Evolutionary conservation across 2,888 invertebrate species (phyloP), one percentile per base, ranked within the genome.

Genomic region (Deroplatys truncata): DNA sequence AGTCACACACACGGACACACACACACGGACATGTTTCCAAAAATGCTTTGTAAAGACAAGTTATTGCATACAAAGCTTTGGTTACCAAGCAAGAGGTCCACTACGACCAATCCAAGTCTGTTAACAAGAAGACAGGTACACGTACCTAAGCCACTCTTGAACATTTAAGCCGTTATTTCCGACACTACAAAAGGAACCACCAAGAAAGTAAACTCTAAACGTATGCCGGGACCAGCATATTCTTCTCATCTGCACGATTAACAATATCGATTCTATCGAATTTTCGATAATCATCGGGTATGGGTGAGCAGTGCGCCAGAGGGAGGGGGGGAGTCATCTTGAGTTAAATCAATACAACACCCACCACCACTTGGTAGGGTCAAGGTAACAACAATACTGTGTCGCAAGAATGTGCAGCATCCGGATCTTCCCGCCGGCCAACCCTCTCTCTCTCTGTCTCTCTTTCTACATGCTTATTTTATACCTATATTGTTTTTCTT

Each of bases 241-340:
- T 87, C 87, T 83, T 28, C 87, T 87, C 87, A 87, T 87, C 87
- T 87, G 35, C 31, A 83, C 83, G 87, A 87, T 87, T 87, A 87
- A 83, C 83, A 87, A 83, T 87, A 87, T 87, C 83, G 87, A 87
- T 82, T 87, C 35, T 87, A 87, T 87, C 87, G 87, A 83, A 87
- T 87, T 87, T 83, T 87, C 87, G 87, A 87, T 87, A 83, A 83
- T 43, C 82, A 87, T 87, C 87, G 35, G 83, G 31, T 87, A 87
- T 83, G 83, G 87, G n/a, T 20, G 43, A 83, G 43, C 29, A 82
- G n/a, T 43, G 43, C 56, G 56, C 56, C 56, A 72, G 56, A 72
- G 20, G 25, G 82, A 82, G 83, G 72, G 83, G 72, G 87, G 87
- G 82, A 87, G 72, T 35, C 82, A 87, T 87, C 87, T 87, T 87